Evolutionary conservation across 2,888 invertebrate species (phyloP).

Genomic region (Brenthis hecate): DNA sequence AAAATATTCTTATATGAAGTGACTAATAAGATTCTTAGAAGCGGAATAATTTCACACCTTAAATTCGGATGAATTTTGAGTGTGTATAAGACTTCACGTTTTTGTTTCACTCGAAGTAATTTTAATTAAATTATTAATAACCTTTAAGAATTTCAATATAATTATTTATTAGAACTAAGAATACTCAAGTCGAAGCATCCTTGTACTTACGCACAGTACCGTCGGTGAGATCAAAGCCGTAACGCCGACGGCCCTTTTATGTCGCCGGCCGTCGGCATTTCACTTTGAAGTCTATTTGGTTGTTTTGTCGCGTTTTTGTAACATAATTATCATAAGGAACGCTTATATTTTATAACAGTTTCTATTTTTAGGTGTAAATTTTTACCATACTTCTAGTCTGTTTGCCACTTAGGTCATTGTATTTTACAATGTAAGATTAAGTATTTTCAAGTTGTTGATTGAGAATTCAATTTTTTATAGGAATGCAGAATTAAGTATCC

Average conservation of each 20-base stretch:
- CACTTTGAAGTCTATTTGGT: conserved; percentile 48
- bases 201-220: conserved; percentile 42
- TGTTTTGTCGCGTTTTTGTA: conserved; percentile 50
- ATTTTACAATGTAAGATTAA: not conserved
- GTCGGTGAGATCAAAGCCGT: conserved; percentile 62
- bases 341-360: conserved; percentile 28
- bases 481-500: no score
- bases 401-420: conserved; percentile 13
- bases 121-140: conserved; percentile 26
- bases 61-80: not conserved
- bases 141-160: conserved; percentile 21
- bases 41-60: not conserved
- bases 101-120: conserved; percentile 1
- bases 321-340: conserved; percentile 47
- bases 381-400: conserved; percentile 1
- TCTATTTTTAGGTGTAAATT: conserved; percentile 16
- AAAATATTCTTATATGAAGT: no score
- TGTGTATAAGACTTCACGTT: not conserved
- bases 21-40: not conserved
- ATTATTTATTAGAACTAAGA: conserved; percentile 34
- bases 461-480: no score
- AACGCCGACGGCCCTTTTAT: conserved; percentile 63
- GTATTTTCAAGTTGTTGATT: not conserved
- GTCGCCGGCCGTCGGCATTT: conserved; percentile 62
- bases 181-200: conserved; percentile 30